Base-by-base conservation (phyloP, 2,888 invertebrate species). In the Scaptomyza flava region DNA sequence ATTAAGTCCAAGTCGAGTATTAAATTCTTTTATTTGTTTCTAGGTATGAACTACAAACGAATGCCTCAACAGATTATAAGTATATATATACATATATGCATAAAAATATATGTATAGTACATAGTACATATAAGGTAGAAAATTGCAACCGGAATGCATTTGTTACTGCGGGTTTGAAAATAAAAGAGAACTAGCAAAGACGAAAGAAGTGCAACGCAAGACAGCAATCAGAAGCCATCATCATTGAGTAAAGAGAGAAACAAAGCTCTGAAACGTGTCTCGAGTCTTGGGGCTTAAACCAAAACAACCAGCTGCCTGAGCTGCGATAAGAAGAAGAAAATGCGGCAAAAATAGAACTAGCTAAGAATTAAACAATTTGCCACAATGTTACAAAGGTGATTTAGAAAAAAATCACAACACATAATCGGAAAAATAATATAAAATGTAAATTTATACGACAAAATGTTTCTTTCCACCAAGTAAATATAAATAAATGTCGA, bases 111-210 rank as follows among this genome's bases (percentile, higher is more conserved):
- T 53, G 57, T 50, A 53, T 57, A 68, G 72, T 76, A 17, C 17
- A 17, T 17, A 17, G 67, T 63, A 57, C 73, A 78, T 82, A 82
- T 80, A 84, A 68, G 88, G 88, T 47, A 75, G 84, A 77, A 87
- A 75, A 87, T 75, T 75, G 75, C 84, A 81, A 84, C 77, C 79
- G 77, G 84, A 85, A 83, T 88, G 79, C 66, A 72, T 64, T 77
- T 73, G 43, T 76, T 61, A 67, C n/a, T n/a, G 12, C 68, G 57
- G 54, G 7, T 9, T 7, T 7, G 38, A 43, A 36, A 73, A 61
- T 47, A 68, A 46, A 52, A 63, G 43, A 50, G 48, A 63, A 27
- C 20, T 20, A 27, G 27, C 6, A 30, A 34, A 34, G 48, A 66
- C 30, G 11, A 52, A 43, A 31, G 57, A 60, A 77, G 51, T 63